These are phyloP conservation scores for Esox masquinongy DNA, from an alignment of 2,797 vertebrate species.

Conservation along the genomic window DNA sequence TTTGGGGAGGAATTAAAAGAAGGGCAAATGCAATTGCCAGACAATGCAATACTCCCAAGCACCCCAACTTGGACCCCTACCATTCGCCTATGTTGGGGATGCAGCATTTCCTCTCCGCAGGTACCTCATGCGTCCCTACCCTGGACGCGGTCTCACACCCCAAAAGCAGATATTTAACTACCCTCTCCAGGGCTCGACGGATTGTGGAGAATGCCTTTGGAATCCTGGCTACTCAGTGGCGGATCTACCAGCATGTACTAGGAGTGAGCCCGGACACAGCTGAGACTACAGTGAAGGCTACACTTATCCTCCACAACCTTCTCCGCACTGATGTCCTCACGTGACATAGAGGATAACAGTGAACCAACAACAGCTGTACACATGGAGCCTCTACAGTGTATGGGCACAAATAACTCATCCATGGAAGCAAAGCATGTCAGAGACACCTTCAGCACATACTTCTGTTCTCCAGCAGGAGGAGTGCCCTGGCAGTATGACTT, in stretches of 20 bases:
- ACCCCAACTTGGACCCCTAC: not conserved
- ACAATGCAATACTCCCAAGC: not conserved
- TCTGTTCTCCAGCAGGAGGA: too few relatives aligned
- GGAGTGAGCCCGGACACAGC: not conserved
- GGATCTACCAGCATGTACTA: not conserved
- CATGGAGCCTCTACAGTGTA: not conserved
- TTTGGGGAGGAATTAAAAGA: too few relatives aligned
- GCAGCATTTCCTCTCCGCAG: constrained; percentile 2
- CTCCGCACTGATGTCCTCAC: not conserved
- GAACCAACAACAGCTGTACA: not conserved
- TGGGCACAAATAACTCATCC: too few relatives aligned
- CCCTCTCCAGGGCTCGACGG: not conserved
- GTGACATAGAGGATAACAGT: not conserved
- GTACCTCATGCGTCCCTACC: not conserved
- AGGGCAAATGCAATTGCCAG: not conserved
- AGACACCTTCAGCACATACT: too few relatives aligned
- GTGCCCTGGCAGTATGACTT: too few relatives aligned
- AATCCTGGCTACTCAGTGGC: not conserved
- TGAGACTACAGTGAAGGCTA: not conserved
- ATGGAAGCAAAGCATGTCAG: too few relatives aligned
- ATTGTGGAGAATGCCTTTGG: not conserved
- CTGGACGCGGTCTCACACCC: not conserved
- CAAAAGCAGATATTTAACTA: not conserved
- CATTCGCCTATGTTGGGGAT: constrained; percentile 1
- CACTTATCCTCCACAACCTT: not conserved